phyloP scores from a whole-genome alignment of 2,888 invertebrate genomes.

The Ametastegia equiseti region DNA sequence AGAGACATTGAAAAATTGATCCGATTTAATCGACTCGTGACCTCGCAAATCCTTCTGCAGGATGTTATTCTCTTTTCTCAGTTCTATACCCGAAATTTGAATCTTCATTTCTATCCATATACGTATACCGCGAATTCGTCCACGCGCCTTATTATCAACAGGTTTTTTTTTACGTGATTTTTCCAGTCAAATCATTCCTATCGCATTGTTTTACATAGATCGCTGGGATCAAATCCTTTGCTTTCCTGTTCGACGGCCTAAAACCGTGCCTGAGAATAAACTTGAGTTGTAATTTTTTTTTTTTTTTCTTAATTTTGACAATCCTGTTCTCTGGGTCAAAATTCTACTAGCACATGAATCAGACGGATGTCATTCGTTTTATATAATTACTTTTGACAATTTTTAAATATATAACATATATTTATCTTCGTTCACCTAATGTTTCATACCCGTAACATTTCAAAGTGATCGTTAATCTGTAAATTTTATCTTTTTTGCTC shows the following conservation, averaged over 20 bases:
- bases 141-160: not conserved
- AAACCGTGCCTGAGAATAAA: not conserved
- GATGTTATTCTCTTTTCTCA: slow-evolving; percentile 1
- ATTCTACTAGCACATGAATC: no score
- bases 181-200: not conserved
- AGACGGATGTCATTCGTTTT: no score
- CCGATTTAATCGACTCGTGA: slow-evolving; percentile 2
- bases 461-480: not conserved
- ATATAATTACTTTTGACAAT: no score
- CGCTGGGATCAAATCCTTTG: not conserved
- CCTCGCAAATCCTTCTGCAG: slow-evolving; percentile 5
- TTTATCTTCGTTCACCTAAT: no score
- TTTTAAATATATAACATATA: no score
- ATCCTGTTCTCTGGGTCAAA: no score
- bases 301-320: not conserved
- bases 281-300: not conserved
- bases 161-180: not conserved
- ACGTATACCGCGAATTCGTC: not conserved
- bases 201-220: not conserved
- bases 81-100: not conserved
- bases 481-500: not conserved
- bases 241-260: no score
- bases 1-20: slow-evolving; percentile 2
- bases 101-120: not conserved
- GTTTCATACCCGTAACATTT: not conserved